phyloP scores from a whole-genome alignment of 1,140 invertebrate genomes.

The Caerostris extrusa region DNA sequence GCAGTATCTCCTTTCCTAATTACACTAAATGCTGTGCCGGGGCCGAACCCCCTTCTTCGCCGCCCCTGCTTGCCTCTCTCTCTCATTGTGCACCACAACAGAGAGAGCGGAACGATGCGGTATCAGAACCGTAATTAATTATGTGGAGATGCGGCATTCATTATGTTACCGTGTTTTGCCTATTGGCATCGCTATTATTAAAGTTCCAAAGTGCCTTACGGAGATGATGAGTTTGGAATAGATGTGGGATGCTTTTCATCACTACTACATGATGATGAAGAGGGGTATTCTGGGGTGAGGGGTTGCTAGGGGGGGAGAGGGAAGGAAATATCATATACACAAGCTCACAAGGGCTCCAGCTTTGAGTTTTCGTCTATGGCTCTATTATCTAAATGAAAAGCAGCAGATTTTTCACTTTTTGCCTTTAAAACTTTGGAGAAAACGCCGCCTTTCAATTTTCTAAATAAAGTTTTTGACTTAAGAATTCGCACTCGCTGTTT shows the following conservation, averaged over 20 bases:
- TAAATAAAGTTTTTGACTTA: conserved; percentile 68
- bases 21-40: conserved; percentile 70
- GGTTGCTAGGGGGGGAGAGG: conserved; percentile 12
- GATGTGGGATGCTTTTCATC: neutral
- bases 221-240: conserved; percentile 54
- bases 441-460: conserved; percentile 51
- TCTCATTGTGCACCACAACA: neutral
- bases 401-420: conserved; percentile 73
- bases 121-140: conserved; percentile 67
- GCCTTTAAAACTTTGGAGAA: conserved; percentile 16
- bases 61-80: neutral
- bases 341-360: neutral
- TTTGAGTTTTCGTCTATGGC: conserved; percentile 16
- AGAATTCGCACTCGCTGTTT: neutral
- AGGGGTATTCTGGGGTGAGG: neutral
- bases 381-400: conserved; percentile 77
- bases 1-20: conserved; percentile 76
- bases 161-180: conserved; percentile 76
- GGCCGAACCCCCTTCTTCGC: neutral
- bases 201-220: conserved; percentile 74
- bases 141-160: conserved; percentile 70
- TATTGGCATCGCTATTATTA: conserved; percentile 75
- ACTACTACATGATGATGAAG: neutral
- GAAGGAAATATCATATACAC: conserved; percentile 57
- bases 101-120: conserved; percentile 8